A percentile compares a stretch with the other conserved stretches of the same genome.
These are phyloP conservation scores for Saguinus imperator DNA, from an alignment of 2,113 vertebrate genomes.

Conservation along the genomic window DNA sequence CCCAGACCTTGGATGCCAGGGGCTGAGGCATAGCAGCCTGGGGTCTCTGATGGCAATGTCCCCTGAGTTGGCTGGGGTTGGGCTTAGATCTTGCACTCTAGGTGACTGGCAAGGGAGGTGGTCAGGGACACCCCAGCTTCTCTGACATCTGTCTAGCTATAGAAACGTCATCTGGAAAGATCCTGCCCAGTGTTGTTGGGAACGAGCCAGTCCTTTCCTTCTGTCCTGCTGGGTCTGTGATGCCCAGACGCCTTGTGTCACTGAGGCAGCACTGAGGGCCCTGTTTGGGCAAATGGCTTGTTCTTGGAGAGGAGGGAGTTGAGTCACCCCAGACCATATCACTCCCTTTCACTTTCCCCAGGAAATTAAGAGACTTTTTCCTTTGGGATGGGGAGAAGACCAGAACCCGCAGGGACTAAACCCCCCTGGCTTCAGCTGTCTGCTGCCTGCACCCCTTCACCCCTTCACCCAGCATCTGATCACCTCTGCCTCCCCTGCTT, in stretches of 20 bases:
- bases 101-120: not conserved
- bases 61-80: too few species aligned
- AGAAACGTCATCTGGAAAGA: not conserved
- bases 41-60: not conserved
- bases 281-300: not conserved
- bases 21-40: not conserved
- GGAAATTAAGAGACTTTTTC: not conserved
- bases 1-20: not conserved
- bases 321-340: accelerated
- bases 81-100: not conserved
- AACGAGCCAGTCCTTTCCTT: not conserved
- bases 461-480: too few species aligned
- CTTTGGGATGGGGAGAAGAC: not conserved
- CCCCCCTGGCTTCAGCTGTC: not conserved
- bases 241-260: accelerated
- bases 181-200: not conserved
- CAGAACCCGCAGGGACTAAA: not conserved
- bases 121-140: not conserved
- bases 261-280: not conserved
- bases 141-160: not conserved
- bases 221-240: not conserved
- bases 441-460: not conserved
- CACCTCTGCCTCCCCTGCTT: not conserved
- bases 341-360: not conserved
- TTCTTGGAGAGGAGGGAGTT: not conserved